These are phyloP conservation scores for Ricordea florida DNA, from an alignment of 92 coral and sea anemone genomes.

Conservation along the genomic window DNA sequence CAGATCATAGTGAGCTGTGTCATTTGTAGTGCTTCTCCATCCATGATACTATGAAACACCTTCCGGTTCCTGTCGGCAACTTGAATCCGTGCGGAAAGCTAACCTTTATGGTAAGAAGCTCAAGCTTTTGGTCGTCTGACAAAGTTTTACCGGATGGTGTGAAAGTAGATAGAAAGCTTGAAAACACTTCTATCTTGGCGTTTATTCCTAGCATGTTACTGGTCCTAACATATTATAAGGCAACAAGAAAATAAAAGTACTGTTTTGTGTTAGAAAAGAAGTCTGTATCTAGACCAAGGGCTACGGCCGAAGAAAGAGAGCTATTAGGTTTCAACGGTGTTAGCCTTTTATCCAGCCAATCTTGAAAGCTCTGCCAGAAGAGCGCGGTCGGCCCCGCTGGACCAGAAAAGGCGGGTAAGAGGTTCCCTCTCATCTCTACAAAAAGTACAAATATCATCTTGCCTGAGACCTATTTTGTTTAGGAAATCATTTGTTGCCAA, in stretches of 20 bases:
- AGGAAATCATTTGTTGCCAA: not conserved
- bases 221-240: too few species aligned
- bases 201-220: too few species aligned
- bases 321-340: too few species aligned
- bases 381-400: too few species aligned
- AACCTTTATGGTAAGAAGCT: not conserved
- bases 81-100: not conserved
- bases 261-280: too few species aligned
- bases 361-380: too few species aligned
- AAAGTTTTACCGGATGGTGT: constrained; percentile 23
- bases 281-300: too few species aligned
- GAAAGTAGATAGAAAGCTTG: too few species aligned
- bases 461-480: not conserved
- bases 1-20: not conserved
- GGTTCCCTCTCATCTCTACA: not conserved
- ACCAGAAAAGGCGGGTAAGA: not conserved
- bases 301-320: too few species aligned
- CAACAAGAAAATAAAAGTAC: too few species aligned
- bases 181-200: too few species aligned
- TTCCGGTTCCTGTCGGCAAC: not conserved
- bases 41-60: not conserved
- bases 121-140: constrained; percentile 26
- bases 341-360: too few species aligned
- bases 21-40: not conserved
- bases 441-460: not conserved